phyloP scores from a whole-genome alignment of 2,888 invertebrate species.

The Peribatodes rhomboidaria region DNA sequence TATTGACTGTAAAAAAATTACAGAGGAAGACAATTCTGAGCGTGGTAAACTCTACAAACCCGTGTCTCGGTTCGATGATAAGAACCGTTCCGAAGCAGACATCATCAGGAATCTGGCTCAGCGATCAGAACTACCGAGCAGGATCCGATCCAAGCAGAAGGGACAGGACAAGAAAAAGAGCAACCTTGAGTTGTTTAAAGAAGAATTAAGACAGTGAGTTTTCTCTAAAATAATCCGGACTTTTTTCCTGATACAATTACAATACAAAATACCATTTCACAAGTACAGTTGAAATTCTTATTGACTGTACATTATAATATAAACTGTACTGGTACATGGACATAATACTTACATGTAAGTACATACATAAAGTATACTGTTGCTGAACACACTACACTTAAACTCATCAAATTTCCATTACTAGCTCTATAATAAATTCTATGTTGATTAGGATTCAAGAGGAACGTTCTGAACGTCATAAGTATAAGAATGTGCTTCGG shows the following conservation, averaged over 20 bases:
- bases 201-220: constrained; percentile 96
- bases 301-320: too few species aligned
- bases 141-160: constrained; percentile 66
- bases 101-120: constrained; percentile 86
- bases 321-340: too few species aligned
- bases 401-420: not conserved
- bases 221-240: not conserved
- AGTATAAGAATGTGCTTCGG: constrained; percentile 92
- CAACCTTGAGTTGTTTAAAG: constrained; percentile 99
- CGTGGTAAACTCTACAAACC: constrained; percentile 98
- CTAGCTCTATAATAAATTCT: not conserved
- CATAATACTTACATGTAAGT: too few species aligned
- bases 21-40: constrained; percentile 95
- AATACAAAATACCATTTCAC: too few species aligned
- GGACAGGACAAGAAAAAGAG: constrained; percentile 95
- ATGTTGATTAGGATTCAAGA: constrained; percentile 94
- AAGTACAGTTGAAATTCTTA: too few species aligned
- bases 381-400: too few species aligned
- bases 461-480: constrained; percentile 98
- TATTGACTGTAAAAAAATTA: constrained; percentile 38
- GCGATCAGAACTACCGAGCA: constrained; percentile 66
- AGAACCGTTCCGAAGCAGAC: constrained; percentile 68
- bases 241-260: not conserved
- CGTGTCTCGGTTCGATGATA: constrained; percentile 90
- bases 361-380: too few species aligned